These are phyloP conservation scores for Axis porcinus DNA, from an alignment of 2,113 vertebrate species.

Conservation along the genomic window DNA sequence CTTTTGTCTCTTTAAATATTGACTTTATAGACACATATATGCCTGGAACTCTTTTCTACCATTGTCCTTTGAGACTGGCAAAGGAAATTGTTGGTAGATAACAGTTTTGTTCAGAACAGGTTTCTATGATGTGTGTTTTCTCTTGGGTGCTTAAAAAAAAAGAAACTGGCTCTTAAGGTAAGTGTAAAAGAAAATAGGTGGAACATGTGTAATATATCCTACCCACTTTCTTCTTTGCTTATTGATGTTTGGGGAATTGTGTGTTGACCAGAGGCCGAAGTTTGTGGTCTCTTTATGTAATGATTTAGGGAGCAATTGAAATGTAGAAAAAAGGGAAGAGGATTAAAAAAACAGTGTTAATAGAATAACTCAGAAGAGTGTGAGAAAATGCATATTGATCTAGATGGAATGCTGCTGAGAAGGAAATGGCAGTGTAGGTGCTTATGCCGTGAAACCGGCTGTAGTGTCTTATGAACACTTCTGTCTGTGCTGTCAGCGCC, in stretches of 20 bases:
- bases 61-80: neutral
- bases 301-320: neutral
- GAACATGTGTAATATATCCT: neutral
- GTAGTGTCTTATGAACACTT: rapidly evolving
- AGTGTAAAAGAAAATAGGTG: neutral
- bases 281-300: neutral
- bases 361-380: neutral
- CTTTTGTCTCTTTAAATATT: neutral
- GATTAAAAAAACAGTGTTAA: neutral
- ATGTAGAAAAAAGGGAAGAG: neutral
- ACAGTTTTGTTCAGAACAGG: neutral
- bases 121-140: neutral
- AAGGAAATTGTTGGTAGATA: neutral
- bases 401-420: neutral
- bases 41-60: neutral
- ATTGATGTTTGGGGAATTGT: neutral
- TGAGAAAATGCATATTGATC: neutral
- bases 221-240: neutral
- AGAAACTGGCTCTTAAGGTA: neutral
- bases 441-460: neutral
- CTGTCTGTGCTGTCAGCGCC: neutral
- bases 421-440: neutral
- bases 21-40: neutral
- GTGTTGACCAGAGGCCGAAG: neutral
- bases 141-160: neutral